Evolutionary conservation across 2,888 invertebrate species (phyloP).

Genomic region (Drosophila austrosaltans): DNA sequence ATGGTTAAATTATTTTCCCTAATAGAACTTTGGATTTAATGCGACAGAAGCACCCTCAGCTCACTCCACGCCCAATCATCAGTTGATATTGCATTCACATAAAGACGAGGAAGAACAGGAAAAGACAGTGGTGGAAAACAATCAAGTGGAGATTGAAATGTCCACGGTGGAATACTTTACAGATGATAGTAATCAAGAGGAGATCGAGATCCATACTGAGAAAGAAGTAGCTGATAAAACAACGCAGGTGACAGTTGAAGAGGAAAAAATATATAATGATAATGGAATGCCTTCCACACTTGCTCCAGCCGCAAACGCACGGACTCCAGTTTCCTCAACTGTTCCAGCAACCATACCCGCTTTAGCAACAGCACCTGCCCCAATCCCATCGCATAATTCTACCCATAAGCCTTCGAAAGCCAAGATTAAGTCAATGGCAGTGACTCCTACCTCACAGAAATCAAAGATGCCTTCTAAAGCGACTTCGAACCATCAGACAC

Average conservation of each 20-base stretch:
- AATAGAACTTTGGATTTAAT: slow-evolving; percentile 26
- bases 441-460: slow-evolving; percentile 2
- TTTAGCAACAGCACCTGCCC: background rate
- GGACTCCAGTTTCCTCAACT: background rate
- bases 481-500: too few species aligned
- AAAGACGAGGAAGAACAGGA: background rate
- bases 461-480: background rate
- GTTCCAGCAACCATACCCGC: background rate
- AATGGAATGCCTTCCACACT: background rate
- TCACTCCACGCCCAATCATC: slow-evolving; percentile 43
- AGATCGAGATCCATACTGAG: slow-evolving; percentile 4
- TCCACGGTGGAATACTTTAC: slow-evolving; percentile 1
- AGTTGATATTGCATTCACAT: background rate
- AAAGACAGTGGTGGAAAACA: background rate
- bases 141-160: slow-evolving; percentile 22
- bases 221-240: background rate
- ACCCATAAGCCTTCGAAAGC: background rate
- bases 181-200: slow-evolving; percentile 4
- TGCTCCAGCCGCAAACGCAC: background rate
- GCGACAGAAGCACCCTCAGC: slow-evolving; percentile 30
- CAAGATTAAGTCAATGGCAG: background rate
- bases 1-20: background rate
- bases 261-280: background rate
- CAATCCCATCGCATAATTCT: background rate
- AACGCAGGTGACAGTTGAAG: background rate